phyloP scores from a whole-genome alignment of 2,113 vertebrate species.

The Myrmecophaga tridactyla region DNA sequence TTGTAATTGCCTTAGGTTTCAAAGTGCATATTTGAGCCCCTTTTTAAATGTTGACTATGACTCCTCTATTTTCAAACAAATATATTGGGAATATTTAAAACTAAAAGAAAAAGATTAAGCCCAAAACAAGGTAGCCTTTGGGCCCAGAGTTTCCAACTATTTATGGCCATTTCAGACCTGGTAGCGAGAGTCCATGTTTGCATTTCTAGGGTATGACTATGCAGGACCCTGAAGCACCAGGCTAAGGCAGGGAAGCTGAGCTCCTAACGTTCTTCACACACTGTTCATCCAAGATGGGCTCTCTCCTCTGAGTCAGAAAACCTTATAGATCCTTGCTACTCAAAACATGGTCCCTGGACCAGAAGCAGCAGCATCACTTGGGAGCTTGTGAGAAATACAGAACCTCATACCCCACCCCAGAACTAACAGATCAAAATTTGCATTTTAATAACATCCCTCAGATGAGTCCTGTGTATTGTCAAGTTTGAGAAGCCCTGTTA shows the following conservation, averaged over 20 bases:
- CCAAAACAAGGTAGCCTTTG: neutral
- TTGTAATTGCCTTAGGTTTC: neutral
- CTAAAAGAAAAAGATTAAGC: neutral
- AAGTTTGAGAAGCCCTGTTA: neutral
- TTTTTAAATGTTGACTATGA: neutral
- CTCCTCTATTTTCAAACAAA: neutral
- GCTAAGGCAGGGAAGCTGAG: neutral
- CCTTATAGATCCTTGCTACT: neutral
- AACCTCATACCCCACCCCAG: neutral
- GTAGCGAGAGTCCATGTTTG: neutral
- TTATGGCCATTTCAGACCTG: neutral
- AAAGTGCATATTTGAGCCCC: neutral
- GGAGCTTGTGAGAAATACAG: neutral
- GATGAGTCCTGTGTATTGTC: too few species aligned
- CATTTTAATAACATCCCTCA: neutral
- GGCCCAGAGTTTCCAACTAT: neutral
- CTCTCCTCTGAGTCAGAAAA: neutral
- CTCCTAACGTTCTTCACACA: neutral
- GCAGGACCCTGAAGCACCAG: neutral
- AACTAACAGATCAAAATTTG: neutral
- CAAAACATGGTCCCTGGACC: neutral
- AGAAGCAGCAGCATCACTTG: neutral
- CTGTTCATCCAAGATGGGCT: neutral
- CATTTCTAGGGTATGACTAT: neutral
- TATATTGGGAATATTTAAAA: neutral